Evolutionary conservation across 2,113 vertebrate species (phyloP), one percentile per base, ranked within the genome.

Genomic region (Tetrao urogallus): DNA sequence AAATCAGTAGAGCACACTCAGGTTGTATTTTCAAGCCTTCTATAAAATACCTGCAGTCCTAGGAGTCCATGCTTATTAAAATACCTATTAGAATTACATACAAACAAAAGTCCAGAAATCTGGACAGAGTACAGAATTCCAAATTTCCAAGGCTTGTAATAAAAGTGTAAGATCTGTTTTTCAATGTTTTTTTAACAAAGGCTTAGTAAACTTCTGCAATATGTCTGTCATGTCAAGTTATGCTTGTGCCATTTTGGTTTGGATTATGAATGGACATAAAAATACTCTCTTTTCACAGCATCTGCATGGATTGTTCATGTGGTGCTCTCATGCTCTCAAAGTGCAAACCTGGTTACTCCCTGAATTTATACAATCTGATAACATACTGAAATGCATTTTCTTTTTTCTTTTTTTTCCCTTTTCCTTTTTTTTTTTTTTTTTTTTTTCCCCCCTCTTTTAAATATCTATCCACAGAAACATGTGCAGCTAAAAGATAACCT

Each of bases 381-480:
- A 45, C 63, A 58, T 50, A 7, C 10, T 7, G 4, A 4, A 27
- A 6, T 10, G 1, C 6, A 25, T 50, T 25, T 50, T 25, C 22
- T 25, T 25, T 25, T 48, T 40, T 20, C 48, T 67, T 89, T 86
- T 50, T 42, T 14, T 14, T 42, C 14, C 12, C 13, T 42, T 42
- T 43, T 16, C 42, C 5, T 42, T 42, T 54, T 28, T 25, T 25
- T 54, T 21, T 21, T 22, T 48, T 22, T 21, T 52, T 52, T 25
- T 52, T 52, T 54, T 24, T 64, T 67, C 8, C 8, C 8, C 36
- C 36, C 36, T 89, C 81, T 50, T 58, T 75, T 89, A 77, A 30
- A 5, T 8, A 5, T 2, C 19, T 3, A 5, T 18, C 13, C 27
- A 15, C 13, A 48, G 20, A 63, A 82, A 38, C 1, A 76, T 0